Evolutionary conservation across 2,888 invertebrate genomes (phyloP).

Genomic region (Dynastes tityus): DNA sequence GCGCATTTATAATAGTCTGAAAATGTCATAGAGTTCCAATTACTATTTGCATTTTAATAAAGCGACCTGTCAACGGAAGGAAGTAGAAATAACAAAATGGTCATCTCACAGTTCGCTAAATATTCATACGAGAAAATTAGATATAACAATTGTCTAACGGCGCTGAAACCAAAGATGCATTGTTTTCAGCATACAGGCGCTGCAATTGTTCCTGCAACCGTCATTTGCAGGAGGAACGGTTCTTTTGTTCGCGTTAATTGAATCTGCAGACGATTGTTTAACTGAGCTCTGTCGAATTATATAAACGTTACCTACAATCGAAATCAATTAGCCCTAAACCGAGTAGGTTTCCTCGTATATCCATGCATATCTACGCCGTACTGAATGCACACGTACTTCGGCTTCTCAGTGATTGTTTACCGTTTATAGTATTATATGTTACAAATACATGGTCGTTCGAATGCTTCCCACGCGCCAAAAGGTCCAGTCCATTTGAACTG

Average conservation of each 20-base stretch:
- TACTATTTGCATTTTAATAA: constrained; percentile 48
- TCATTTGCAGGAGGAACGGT: constrained; percentile 69
- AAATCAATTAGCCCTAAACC: constrained; percentile 65
- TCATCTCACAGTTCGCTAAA: constrained; percentile 51
- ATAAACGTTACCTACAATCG: constrained; percentile 67
- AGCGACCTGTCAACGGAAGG: constrained; percentile 25
- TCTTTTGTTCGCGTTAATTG: constrained; percentile 70
- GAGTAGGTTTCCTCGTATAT: constrained; percentile 47
- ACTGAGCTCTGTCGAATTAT: constrained; percentile 65
- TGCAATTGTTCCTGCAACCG: constrained; percentile 68
- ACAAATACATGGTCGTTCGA: constrained; percentile 22
- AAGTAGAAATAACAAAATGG: constrained; percentile 50
- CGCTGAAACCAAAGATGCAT: constrained; percentile 53
- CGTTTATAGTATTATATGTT: constrained; percentile 6
- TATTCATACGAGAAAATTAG: constrained; percentile 56
- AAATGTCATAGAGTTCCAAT: constrained; percentile 39
- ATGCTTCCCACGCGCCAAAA: constrained; percentile 1
- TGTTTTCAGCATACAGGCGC: constrained; percentile 58
- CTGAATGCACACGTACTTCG: constrained; percentile 37
- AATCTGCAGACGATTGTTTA: constrained; percentile 68
- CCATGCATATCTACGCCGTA: constrained; percentile 26
- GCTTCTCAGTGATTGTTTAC: constrained; percentile 30
- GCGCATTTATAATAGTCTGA: neutral
- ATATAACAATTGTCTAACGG: constrained; percentile 56
- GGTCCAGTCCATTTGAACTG: neutral